Evolutionary conservation across 1,140 invertebrate genomes (phyloP).

Genomic region (Linepithema humile): DNA sequence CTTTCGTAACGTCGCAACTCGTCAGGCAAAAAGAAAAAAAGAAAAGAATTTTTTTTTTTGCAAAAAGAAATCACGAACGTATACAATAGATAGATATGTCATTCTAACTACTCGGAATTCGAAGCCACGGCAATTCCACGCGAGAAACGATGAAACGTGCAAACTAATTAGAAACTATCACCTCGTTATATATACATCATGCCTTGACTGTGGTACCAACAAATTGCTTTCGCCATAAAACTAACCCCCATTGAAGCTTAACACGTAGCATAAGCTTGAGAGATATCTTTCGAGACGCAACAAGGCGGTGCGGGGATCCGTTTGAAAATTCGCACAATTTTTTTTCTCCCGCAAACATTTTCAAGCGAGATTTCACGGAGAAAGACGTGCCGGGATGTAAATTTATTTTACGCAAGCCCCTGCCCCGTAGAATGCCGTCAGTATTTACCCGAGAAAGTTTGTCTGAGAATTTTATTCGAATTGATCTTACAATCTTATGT

Average conservation of each 20-base stretch:
- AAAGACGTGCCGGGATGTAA: slow-evolving; percentile 20
- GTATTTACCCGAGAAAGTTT: too few relatives aligned
- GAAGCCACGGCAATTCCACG: background rate
- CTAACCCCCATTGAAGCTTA: slow-evolving; percentile 73
- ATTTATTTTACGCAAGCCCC: too few relatives aligned
- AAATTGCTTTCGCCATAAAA: slow-evolving; percentile 74
- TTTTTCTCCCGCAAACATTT: background rate
- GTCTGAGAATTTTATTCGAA: background rate
- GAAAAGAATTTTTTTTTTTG: background rate
- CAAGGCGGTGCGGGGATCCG: slow-evolving; percentile 48
- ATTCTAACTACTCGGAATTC: background rate
- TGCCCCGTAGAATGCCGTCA: too few relatives aligned
- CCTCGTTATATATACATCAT: slow-evolving; percentile 55
- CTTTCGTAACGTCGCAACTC: background rate
- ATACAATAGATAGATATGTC: background rate
- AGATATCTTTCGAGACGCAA: slow-evolving; percentile 53
- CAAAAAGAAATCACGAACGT: background rate
- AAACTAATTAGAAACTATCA: background rate
- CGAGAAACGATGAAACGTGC: background rate
- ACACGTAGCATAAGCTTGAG: slow-evolving; percentile 76
- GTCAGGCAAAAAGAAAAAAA: background rate
- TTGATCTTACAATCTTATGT: background rate
- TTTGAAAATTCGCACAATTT: slow-evolving; percentile 55
- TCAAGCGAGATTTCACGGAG: slow-evolving; percentile 25
- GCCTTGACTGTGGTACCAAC: slow-evolving; percentile 73